A percentile compares a stretch with the other conserved stretches of the same genome.
These are phyloP conservation scores for Ptychadena robeensis DNA, from an alignment of 2,797 vertebrate species.

Conservation along the genomic window DNA sequence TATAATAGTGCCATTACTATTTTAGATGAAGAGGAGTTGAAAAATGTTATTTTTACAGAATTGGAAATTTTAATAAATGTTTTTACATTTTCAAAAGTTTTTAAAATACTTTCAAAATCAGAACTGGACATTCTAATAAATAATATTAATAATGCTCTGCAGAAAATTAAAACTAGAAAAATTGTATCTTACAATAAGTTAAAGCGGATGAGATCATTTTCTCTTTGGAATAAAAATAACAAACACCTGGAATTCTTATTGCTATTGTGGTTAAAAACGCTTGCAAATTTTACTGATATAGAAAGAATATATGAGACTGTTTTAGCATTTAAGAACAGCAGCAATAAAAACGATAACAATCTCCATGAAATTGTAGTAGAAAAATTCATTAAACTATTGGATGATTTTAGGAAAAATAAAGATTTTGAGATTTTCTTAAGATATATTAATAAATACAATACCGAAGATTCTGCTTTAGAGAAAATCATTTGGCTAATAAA, in stretches of 20 bases:
- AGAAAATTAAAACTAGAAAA: not conserved
- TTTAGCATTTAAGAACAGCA: not conserved
- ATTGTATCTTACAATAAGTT: not conserved
- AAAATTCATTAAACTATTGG: not conserved
- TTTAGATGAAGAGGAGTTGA: not conserved
- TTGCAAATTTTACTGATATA: not conserved
- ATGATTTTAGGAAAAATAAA: not conserved
- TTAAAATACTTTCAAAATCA: not conserved
- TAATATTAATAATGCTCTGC: not conserved
- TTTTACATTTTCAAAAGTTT: not conserved
- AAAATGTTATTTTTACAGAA: not conserved
- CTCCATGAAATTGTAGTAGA: not conserved
- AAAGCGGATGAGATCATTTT: not conserved
- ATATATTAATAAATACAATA: not conserved
- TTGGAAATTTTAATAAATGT: not conserved
- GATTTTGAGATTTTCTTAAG: not conserved
- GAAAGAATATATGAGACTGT: not conserved
- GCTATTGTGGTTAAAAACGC: not conserved
- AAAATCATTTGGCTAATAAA: constrained; percentile 1
- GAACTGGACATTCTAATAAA: not conserved
- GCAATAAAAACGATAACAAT: not conserved
- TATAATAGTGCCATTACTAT: not conserved
- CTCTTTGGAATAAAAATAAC: not conserved
- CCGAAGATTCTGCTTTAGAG: not conserved
- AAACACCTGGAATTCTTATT: not conserved